Evolutionary conservation across 2,797 vertebrate genomes (phyloP).

Genomic region (Eremophila alpestris): DNA sequence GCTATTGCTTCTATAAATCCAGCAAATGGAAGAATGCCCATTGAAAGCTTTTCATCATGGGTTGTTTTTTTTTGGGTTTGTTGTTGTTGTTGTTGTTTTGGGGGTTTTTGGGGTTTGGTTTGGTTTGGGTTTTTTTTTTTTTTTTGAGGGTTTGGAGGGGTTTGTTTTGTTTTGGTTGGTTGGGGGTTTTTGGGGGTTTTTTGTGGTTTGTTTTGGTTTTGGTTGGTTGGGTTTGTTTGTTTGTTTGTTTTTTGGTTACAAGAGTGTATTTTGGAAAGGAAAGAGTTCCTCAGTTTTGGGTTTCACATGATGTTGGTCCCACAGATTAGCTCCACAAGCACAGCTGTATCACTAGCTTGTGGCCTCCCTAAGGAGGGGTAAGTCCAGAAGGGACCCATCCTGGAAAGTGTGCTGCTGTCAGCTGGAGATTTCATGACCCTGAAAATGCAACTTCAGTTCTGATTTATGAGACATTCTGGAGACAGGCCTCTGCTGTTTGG

Average conservation of each 20-base stretch:
- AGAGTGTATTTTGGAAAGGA: neutral
- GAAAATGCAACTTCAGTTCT: neutral
- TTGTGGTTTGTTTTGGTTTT: neutral
- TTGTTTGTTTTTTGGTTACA: neutral
- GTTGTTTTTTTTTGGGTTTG: neutral
- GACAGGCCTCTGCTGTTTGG: slow-evolving; percentile 9
- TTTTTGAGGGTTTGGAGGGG: neutral
- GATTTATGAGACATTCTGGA: neutral
- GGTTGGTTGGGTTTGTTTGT: neutral
- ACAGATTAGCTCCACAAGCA: neutral
- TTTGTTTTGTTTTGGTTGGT: neutral
- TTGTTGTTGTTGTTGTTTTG: neutral
- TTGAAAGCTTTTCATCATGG: neutral
- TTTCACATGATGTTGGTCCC: neutral
- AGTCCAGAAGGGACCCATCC: neutral
- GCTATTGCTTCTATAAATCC: slow-evolving; percentile 51
- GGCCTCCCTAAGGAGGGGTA: neutral
- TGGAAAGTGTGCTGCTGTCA: neutral
- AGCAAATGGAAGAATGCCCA: slow-evolving; percentile 20
- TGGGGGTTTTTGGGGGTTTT: neutral
- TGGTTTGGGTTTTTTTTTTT: neutral
- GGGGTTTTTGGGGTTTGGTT: neutral
- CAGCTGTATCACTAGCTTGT: neutral
- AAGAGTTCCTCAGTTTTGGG: neutral
- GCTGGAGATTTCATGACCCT: neutral